Evolutionary conservation across 2,797 vertebrate genomes (phyloP), one percentile per base, ranked within the genome.

Genomic region (Fratercula arctica): DNA sequence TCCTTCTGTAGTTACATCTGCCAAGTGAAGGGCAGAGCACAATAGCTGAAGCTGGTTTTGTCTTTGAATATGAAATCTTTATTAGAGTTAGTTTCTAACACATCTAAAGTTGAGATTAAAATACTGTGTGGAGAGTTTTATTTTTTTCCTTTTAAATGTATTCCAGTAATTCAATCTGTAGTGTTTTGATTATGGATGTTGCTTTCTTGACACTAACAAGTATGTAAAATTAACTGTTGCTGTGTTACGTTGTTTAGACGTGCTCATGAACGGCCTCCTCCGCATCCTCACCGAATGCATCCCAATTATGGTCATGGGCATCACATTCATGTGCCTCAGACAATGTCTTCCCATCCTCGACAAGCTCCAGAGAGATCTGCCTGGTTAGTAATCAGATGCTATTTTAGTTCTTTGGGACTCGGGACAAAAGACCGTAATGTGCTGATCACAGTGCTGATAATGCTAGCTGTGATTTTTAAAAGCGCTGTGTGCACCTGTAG

Each of bases 251-350:
- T 97, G 82, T 96, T 89, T 94, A 99, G 99, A 90, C 98, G 99
- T 96, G 99, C 99, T 96, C 99, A 99, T 41, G 99, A 99, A 97
- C 99, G 99, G 54, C 99, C 99, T 46, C 99, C 99, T 48, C 99
- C 99, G 1, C 99, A 99, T 96, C 99, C 99, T 56, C 99, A 99
- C 97, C 98, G 99, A 98, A 99, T 99, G 99, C 99, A 99, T 96
- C 99, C 99, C 56, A 99, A 99, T 97, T 99, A 99, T 7, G 99
- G 99, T 81, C 99, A 99, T 4, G 99, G 99, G 75, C 99, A 99
- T 98, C 99, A 99, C 97, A 99, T 99, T 97, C 99, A 99, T 56
- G 99, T 99, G 96, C 99, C 99, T 86, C 99, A 99, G 97, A 99
- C 99, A 69, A 99, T 99, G 99, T 99, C 99, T 96, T 99, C 99